Evolutionary conservation across 1,140 invertebrate genomes (phyloP).

Genomic region (Cecropterus lyciades): DNA sequence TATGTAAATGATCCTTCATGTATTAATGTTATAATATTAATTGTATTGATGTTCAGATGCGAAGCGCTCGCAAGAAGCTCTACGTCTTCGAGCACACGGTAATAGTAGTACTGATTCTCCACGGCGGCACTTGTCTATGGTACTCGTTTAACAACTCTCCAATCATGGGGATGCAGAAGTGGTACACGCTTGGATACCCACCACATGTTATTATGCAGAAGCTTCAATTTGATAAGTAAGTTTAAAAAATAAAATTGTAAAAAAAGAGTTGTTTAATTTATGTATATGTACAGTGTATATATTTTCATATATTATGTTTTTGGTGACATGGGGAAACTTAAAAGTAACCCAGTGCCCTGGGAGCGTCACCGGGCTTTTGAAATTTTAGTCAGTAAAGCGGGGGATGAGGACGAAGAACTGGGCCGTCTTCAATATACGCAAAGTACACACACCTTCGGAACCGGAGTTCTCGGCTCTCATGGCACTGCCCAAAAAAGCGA

Average conservation of each 20-base stretch:
- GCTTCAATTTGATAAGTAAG: constrained; percentile 56
- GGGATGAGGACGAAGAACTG: no score
- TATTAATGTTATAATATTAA: background rate
- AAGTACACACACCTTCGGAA: no score
- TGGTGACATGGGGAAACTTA: no score
- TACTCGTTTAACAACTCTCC: constrained; percentile 42
- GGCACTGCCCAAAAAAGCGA: no score
- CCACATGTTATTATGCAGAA: constrained; percentile 47
- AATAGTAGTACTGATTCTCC: constrained; percentile 47
- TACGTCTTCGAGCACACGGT: constrained; percentile 57
- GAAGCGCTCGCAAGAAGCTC: constrained; percentile 52
- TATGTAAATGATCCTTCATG: background rate
- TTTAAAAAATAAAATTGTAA: background rate
- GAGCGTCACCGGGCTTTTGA: no score
- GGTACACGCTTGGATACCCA: constrained; percentile 54
- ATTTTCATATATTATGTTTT: no score
- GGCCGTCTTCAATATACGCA: no score
- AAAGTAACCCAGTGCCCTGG: no score
- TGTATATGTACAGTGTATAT: no score
- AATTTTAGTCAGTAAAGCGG: no score
- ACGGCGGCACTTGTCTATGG: constrained; percentile 62
- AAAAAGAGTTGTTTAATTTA: no score
- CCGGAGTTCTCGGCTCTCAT: no score
- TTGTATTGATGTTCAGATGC: constrained; percentile 52
- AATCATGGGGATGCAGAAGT: constrained; percentile 24